phyloP scores from a whole-genome alignment of 1,140 invertebrate species.

The Tetramorium parvispinum region DNA sequence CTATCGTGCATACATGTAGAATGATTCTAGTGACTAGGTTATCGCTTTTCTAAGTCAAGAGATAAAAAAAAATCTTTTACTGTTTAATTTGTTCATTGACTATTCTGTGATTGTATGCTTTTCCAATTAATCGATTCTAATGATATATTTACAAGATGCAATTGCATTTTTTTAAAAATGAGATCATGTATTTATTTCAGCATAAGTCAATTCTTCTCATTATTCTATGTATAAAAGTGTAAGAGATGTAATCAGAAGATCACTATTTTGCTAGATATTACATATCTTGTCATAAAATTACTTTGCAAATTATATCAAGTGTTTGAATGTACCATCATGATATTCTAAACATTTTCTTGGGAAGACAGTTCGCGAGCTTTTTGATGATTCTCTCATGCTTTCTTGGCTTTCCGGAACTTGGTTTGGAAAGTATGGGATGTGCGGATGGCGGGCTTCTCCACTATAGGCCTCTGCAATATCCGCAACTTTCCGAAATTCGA shows the following conservation, averaged over 20 bases:
- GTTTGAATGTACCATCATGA: neutral
- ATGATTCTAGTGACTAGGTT: neutral
- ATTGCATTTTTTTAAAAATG: neutral
- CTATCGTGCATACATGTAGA: neutral
- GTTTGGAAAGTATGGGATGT: slow-evolving; percentile 13
- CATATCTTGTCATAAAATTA: neutral
- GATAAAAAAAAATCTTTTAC: neutral
- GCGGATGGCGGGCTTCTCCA: neutral
- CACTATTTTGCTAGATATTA: neutral
- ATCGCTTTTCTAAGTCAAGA: neutral
- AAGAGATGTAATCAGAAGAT: too few relatives aligned
- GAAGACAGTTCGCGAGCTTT: neutral
- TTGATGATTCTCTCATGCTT: neutral
- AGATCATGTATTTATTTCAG: neutral
- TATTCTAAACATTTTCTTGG: neutral
- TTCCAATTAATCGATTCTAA: neutral
- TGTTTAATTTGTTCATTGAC: neutral
- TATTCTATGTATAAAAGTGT: too few relatives aligned
- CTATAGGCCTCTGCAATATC: slow-evolving; percentile 46
- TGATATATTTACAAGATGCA: neutral
- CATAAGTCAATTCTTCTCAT: neutral
- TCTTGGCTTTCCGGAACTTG: neutral
- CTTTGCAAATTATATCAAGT: neutral
- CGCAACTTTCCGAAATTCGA: slow-evolving; percentile 54
- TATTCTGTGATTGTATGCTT: neutral